Base-by-base conservation (phyloP, 64 coral and sea anemone genomes). In the Platygyra sinensis region DNA sequence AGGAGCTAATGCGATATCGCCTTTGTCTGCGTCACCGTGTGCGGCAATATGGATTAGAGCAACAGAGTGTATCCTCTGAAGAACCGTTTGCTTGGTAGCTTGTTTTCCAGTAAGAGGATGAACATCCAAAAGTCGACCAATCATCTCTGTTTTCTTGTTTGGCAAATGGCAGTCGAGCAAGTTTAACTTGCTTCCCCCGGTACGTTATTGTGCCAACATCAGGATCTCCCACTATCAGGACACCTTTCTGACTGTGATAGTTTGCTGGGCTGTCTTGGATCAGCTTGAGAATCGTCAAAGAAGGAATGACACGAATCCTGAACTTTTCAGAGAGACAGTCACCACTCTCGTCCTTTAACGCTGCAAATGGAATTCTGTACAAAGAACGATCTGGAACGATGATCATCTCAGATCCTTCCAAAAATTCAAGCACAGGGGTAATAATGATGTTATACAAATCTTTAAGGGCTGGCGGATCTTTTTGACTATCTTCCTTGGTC, bases 31-130 rank as follows among this genome's bases (percentile, higher is more conserved):
- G 10, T 42, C 30, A 33, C 80, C 80, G 19, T 84, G 80, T 36
- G 80, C 80, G 17, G 80, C 80, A 36, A 84, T 84, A 28, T 84
- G 80, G 17, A 84, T 22, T 16, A 84, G 65, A 24, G 65, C 14
- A 10, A 62, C 57, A 19, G 57, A 59, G 25, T 42, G 24, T 38
- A 84, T 59, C 33, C 22, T 84, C 80, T 84, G 22, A 24, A 36
- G 52, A 15, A 84, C 80, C 0, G 30, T 60, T 22, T 28, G 15
- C 32, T 84, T 84, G 10, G 80, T 84, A 4, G 80, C 80, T 65
- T 38, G 4, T 33, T 31, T 14, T 18, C 55, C 25, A 22, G 36
- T 18, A 31, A 84, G 36, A 4, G 81, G 25, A 0, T 18, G 59
- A 30, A 30, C 81, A 38, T 42, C 0, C 5, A 84, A 17, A 0